Conservation (phyloP, 1,140 invertebrate genomes). For the Wasmannia auropunctata region DNA sequence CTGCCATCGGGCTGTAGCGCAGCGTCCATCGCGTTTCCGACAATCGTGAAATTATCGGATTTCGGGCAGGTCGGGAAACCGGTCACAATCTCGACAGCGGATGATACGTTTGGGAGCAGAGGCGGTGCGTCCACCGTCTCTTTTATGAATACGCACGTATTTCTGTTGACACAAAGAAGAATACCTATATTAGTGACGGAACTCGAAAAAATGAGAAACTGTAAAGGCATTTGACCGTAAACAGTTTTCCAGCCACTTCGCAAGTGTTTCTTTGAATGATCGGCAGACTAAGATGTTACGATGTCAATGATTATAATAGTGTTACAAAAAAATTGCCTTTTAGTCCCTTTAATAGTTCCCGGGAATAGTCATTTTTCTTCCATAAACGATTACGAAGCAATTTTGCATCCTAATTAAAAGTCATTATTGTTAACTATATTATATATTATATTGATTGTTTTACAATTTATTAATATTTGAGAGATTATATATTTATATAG, state of each 20-base stretch:
- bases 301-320: not conserved
- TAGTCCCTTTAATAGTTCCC: not conserved
- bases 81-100: conserved; percentile 76
- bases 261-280: not conserved
- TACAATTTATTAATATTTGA: too few species aligned
- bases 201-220: not conserved
- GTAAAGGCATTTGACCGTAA: not conserved
- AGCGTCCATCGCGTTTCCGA: conserved; percentile 84
- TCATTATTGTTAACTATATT: too few species aligned
- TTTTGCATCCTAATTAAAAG: too few species aligned
- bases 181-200: not conserved
- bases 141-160: conserved; percentile 80
- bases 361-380: too few species aligned
- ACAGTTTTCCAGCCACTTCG: not conserved
- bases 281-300: not conserved
- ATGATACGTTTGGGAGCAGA: conserved; percentile 79
- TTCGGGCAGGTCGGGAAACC: conserved; percentile 86
- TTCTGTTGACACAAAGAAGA: conserved; percentile 72
- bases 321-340: not conserved
- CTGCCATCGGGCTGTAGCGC: conserved; percentile 82
- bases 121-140: conserved; percentile 78
- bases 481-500: too few species aligned
- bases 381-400: too few species aligned
- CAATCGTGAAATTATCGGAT: conserved; percentile 83
- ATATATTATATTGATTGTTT: too few species aligned